phyloP scores from a whole-genome alignment of 2,888 invertebrate genomes.

The Meteorus colon region DNA sequence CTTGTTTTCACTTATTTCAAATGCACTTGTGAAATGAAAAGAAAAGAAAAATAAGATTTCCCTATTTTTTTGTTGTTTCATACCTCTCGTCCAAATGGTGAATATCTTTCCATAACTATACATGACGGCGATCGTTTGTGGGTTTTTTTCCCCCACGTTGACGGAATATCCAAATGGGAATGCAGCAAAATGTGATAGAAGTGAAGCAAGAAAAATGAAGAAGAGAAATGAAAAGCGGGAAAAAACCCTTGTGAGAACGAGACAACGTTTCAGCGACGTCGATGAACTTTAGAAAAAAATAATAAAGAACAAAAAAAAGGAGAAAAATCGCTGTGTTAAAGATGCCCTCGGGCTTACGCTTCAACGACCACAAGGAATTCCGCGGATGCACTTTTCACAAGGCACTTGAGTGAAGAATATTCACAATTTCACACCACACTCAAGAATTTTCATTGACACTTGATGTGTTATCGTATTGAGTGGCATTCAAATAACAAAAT shows the following conservation, averaged over 20 bases:
- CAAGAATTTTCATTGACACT: background rate
- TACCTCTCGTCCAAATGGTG: slow-evolving; percentile 37
- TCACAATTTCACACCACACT: slow-evolving; percentile 3
- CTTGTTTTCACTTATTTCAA: background rate
- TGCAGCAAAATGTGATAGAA: background rate
- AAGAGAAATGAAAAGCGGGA: background rate
- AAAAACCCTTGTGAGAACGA: slow-evolving; percentile 11
- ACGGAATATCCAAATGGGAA: background rate
- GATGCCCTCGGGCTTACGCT: background rate
- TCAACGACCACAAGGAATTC: slow-evolving; percentile 19
- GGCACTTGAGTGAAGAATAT: background rate
- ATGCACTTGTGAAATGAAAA: background rate
- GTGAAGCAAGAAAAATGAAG: background rate
- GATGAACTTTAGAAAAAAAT: slow-evolving; percentile 1
- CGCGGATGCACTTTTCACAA: slow-evolving; percentile 15
- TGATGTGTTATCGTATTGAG: background rate
- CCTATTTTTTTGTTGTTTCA: background rate
- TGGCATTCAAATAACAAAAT: background rate
- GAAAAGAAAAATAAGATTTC: slow-evolving; percentile 7
- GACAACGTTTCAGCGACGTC: background rate
- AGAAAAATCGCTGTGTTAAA: background rate
- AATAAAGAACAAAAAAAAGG: background rate
- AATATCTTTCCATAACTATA: slow-evolving; percentile 35
- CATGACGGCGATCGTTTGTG: slow-evolving; percentile 16
- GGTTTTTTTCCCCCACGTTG: background rate